phyloP scores from a whole-genome alignment of 2,113 vertebrate genomes.

The Charadrius vociferus region DNA sequence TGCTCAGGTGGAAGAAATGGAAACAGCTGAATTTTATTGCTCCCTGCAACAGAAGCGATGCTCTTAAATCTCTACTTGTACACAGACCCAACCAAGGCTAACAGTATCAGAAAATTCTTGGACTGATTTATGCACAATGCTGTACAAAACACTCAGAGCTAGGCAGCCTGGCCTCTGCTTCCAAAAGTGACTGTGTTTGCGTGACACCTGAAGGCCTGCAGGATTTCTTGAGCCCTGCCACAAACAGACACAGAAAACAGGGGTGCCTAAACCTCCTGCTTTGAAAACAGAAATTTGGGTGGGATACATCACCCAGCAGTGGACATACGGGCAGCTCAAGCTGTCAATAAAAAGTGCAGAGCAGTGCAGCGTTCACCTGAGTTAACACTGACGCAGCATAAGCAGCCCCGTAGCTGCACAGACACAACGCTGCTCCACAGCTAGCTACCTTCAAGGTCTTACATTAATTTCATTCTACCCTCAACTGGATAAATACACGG shows the following conservation, averaged over 20 bases:
- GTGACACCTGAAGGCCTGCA: accelerated
- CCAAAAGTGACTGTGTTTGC: accelerated
- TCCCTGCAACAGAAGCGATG: not conserved
- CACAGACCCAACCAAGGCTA: not conserved
- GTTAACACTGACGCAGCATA: accelerated
- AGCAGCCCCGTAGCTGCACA: not conserved
- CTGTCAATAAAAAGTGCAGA: accelerated
- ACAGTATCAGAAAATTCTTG: not conserved
- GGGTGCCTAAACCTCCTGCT: not conserved
- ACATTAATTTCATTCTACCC: not conserved
- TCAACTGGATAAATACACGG: not conserved
- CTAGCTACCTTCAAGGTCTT: not conserved
- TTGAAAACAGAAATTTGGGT: not conserved
- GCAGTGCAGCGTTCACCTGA: not conserved
- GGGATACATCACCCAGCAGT: accelerated
- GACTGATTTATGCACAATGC: not conserved
- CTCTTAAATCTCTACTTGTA: conserved; percentile 25
- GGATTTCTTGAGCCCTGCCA: not conserved
- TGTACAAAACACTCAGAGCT: not conserved
- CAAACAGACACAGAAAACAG: not conserved
- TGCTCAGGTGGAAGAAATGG: conserved; percentile 45
- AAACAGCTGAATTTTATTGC: conserved; percentile 20
- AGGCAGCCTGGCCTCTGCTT: not conserved
- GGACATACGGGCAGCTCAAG: not conserved
- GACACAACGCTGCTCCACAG: not conserved